Evolutionary conservation across 2,113 vertebrate genomes (phyloP).

Genomic region (Haemorhous mexicanus): DNA sequence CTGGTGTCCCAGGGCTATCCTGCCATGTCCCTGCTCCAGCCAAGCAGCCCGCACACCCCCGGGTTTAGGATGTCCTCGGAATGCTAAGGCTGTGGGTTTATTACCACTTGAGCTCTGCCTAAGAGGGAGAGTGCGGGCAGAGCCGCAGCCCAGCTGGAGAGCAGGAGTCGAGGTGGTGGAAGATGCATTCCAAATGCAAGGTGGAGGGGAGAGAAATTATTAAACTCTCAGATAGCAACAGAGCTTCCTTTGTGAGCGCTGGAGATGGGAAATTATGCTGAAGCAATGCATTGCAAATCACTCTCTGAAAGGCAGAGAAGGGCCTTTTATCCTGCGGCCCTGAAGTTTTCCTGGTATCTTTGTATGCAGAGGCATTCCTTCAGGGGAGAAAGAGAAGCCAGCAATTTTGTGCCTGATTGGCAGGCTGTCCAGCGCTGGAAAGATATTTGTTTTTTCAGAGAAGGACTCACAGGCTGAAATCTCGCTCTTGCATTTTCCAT

Average conservation of each 20-base stretch:
- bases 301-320: slow-evolving; percentile 56
- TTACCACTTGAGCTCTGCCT: neutral
- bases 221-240: slow-evolving; percentile 67
- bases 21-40: neutral
- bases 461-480: slow-evolving; percentile 64
- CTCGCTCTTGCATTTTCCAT: slow-evolving; percentile 52
- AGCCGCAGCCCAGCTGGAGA: neutral
- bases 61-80: neutral
- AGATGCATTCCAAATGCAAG: slow-evolving; percentile 60
- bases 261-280: slow-evolving; percentile 73
- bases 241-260: slow-evolving; percentile 70
- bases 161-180: neutral
- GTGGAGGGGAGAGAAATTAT: slow-evolving; percentile 70
- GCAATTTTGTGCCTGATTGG: slow-evolving; percentile 76
- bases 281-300: slow-evolving; percentile 77
- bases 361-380: slow-evolving; percentile 72
- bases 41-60: fast-evolving
- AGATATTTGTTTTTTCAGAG: slow-evolving; percentile 72
- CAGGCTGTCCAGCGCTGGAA: slow-evolving; percentile 73
- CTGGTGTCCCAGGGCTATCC: fast-evolving
- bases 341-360: slow-evolving; percentile 65
- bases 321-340: slow-evolving; percentile 65
- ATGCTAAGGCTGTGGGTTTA: neutral
- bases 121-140: neutral
- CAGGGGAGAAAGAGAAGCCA: slow-evolving; percentile 68